phyloP scores from a whole-genome alignment of 2,888 invertebrate genomes.

The Drosophila prostipennis region DNA sequence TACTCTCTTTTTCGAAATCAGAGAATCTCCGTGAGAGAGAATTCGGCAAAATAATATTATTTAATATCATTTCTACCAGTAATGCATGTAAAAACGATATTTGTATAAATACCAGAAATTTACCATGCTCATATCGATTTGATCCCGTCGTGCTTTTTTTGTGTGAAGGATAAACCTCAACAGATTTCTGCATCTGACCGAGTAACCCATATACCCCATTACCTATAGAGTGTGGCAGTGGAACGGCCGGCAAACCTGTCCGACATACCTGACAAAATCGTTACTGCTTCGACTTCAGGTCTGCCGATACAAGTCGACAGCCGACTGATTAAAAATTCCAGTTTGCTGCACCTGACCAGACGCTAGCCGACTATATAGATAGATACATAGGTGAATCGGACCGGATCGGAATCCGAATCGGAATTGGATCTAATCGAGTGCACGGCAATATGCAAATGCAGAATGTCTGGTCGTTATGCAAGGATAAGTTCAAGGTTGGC shows the following conservation, averaged over 20 bases:
- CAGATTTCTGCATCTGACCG: neutral
- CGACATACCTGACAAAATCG: constrained; percentile 37
- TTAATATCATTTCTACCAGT: too few species aligned
- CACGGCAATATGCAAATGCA: constrained; percentile 57
- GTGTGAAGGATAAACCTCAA: too few species aligned
- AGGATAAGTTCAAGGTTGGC: constrained; percentile 67
- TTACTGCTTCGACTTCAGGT: constrained; percentile 40
- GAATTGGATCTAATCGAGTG: constrained; percentile 13
- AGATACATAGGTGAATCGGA: constrained; percentile 8
- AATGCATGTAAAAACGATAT: too few species aligned
- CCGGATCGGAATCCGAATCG: constrained; percentile 11
- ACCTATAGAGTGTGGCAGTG: neutral
- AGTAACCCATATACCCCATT: constrained; percentile 2
- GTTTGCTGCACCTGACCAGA: constrained; percentile 66
- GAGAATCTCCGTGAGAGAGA: too few species aligned
- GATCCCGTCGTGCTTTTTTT: too few species aligned
- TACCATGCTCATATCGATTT: too few species aligned
- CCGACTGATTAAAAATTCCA: constrained; percentile 55
- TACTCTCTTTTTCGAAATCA: too few species aligned
- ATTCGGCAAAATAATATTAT: too few species aligned
- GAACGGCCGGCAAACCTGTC: constrained; percentile 37
- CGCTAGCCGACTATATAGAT: constrained; percentile 28
- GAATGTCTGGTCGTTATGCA: constrained; percentile 44
- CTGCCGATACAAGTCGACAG: constrained; percentile 67
- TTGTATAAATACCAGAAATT: too few species aligned